Conservation (phyloP, 2,113 vertebrate genomes). For the Hemiscyllium ocellatum region DNA sequence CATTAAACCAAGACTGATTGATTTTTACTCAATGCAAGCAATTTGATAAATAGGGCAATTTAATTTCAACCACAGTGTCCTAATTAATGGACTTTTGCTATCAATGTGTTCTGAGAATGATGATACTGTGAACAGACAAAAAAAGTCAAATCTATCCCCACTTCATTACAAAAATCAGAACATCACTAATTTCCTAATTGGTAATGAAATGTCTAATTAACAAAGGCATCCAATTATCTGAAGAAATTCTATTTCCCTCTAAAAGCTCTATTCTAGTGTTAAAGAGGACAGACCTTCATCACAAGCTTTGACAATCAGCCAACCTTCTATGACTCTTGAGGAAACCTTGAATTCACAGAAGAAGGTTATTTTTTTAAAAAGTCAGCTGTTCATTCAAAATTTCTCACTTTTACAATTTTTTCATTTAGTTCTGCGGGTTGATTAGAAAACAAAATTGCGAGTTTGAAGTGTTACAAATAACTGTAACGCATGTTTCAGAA, state of each 20-base stretch:
- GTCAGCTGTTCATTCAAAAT: not conserved
- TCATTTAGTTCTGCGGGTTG: not conserved
- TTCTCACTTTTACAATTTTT: not conserved
- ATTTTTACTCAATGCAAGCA: slow-evolving; percentile 18
- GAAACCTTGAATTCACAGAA: not conserved
- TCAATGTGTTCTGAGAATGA: not conserved
- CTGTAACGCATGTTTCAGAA: not conserved
- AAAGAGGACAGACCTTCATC: not conserved
- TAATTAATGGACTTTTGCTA: slow-evolving; percentile 27
- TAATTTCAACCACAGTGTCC: slow-evolving; percentile 16
- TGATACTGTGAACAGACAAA: not conserved
- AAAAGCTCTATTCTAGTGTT: not conserved
- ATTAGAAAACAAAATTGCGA: not conserved
- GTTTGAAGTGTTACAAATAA: not conserved
- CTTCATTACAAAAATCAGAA: slow-evolving; percentile 10
- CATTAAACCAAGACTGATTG: slow-evolving; percentile 31
- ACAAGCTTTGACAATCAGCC: not conserved
- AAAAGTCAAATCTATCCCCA: not conserved
- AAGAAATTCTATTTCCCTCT: not conserved
- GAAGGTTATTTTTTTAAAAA: not conserved
- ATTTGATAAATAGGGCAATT: slow-evolving; percentile 33
- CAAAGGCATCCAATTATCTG: not conserved
- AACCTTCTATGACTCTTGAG: not conserved
- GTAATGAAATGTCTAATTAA: slow-evolving; percentile 32
- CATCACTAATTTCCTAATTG: slow-evolving; percentile 25